These are phyloP conservation scores for Periophthalmus modestus DNA, from an alignment of 2,113 vertebrate species.

Conservation along the genomic window DNA sequence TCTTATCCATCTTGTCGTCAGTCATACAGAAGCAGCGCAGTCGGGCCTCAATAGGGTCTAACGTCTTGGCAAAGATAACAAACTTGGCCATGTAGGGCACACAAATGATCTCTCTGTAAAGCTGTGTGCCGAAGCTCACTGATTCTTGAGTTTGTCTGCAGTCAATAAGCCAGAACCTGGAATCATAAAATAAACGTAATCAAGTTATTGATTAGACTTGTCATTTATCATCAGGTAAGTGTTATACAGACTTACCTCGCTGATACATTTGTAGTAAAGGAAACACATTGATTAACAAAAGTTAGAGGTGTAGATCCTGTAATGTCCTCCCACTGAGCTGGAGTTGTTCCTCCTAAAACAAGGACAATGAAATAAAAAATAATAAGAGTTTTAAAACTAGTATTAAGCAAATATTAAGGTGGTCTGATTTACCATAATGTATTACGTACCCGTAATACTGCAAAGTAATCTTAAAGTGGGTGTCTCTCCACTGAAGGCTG, in stretches of 20 bases:
- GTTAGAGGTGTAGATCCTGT: conserved; percentile 96
- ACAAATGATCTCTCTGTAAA: conserved; percentile 97
- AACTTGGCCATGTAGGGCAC: conserved; percentile 99
- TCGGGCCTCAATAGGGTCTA: conserved; percentile 95
- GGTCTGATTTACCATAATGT: not conserved
- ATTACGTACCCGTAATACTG: conserved; percentile 90
- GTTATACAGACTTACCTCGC: conserved; percentile 82
- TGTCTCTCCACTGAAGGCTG: conserved; percentile 86
- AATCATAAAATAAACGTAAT: not conserved
- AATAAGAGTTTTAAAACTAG: not conserved
- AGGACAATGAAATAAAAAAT: not conserved
- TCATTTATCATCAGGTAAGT: not conserved
- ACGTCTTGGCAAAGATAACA: conserved; percentile 97
- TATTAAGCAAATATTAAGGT: not conserved
- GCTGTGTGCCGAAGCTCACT: conserved; percentile 90
- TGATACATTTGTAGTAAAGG: conserved; percentile 98
- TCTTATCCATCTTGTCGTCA: conserved; percentile 98
- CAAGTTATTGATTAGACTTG: not conserved
- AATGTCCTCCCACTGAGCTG: conserved; percentile 99
- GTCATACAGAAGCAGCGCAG: conserved; percentile 99
- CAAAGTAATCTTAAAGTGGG: conserved; percentile 93
- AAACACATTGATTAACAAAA: conserved; percentile 97
- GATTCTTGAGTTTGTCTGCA: conserved; percentile 96
- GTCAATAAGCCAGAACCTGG: conserved; percentile 97
- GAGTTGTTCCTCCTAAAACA: conserved; percentile 91